Percentiles rank a stretch among this genome's conserved stretches.
Evolutionary conservation across 2,888 invertebrate species (phyloP).

Genomic region (Apodemia hepburni): DNA sequence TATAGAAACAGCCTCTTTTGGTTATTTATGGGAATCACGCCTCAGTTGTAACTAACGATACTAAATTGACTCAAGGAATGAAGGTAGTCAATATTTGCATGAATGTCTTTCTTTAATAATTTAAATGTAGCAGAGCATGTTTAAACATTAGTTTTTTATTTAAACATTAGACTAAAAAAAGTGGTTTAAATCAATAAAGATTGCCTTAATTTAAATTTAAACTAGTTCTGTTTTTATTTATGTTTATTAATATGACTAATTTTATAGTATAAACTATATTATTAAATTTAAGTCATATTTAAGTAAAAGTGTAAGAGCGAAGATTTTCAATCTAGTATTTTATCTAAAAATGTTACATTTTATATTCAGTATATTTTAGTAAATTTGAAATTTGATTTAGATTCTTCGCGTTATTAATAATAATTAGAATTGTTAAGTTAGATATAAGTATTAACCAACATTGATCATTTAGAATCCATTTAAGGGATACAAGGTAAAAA

Average conservation of each 20-base stretch:
- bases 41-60: slow-evolving; percentile 21
- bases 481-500: not conserved
- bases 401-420: too few species aligned
- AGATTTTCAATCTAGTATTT: too few species aligned
- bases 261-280: too few species aligned
- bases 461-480: not conserved
- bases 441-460: not conserved
- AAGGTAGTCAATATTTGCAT: slow-evolving; percentile 15
- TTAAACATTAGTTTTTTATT: not conserved
- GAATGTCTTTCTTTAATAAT: not conserved
- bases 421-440: not conserved
- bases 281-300: too few species aligned
- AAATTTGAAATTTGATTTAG: not conserved
- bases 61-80: slow-evolving; percentile 19
- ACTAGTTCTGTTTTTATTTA: too few species aligned
- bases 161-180: not conserved
- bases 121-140: not conserved
- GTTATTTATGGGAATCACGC: slow-evolving; percentile 41
- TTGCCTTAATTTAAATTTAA: not conserved
- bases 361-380: too few species aligned
- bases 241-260: too few species aligned
- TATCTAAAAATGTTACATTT: too few species aligned
- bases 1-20: slow-evolving; percentile 80
- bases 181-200: not conserved
- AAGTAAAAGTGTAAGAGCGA: too few species aligned